Percentiles rank a stretch among this genome's conserved stretches.
Conservation (phyloP, 2,888 invertebrate species). For the Mythimna lalbum region DNA sequence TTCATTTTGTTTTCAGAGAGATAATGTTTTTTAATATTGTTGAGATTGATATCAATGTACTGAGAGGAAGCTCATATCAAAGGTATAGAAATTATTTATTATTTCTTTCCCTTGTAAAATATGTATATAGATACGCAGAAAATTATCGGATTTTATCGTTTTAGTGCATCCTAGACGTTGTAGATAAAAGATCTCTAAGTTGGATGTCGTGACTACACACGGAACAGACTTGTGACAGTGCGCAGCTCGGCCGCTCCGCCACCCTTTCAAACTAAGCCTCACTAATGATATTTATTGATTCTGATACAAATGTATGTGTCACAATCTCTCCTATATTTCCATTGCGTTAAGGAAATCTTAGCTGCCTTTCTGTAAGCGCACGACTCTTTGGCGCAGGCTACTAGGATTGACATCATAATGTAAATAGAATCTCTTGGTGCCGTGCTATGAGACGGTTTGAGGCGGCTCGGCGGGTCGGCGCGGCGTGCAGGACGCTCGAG, state of each 20-base stretch:
- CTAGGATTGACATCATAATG: conserved; percentile 28
- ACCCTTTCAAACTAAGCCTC: not conserved
- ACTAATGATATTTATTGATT: conserved; percentile 18
- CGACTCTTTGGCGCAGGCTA: not conserved
- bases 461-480: conserved; percentile 5
- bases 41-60: conserved; percentile 78
- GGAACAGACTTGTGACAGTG: conserved; percentile 29
- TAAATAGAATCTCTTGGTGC: conserved; percentile 40
- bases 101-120: conserved; percentile 88
- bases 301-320: conserved; percentile 24
- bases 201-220: conserved; percentile 56
- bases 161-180: conserved; percentile 80
- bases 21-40: conserved; percentile 71
- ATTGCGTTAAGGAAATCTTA: conserved; percentile 3
- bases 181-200: conserved; percentile 77
- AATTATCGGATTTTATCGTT: conserved; percentile 76
- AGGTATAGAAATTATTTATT: conserved; percentile 86
- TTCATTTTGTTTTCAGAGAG: conserved; percentile 72
- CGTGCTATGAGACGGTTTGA: conserved; percentile 10
- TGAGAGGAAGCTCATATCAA: conserved; percentile 88
- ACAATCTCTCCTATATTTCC: conserved; percentile 1
- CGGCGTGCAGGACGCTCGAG: conserved; percentile 14
- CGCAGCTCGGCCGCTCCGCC: conserved; percentile 20
- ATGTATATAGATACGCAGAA: conserved; percentile 88
- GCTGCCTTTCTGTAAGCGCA: conserved; percentile 9